A percentile compares a stretch with the other conserved stretches of the same genome.
These are phyloP conservation scores for Cryptoblepharus egeriae DNA, from an alignment of 2,797 vertebrate genomes.

Conservation along the genomic window DNA sequence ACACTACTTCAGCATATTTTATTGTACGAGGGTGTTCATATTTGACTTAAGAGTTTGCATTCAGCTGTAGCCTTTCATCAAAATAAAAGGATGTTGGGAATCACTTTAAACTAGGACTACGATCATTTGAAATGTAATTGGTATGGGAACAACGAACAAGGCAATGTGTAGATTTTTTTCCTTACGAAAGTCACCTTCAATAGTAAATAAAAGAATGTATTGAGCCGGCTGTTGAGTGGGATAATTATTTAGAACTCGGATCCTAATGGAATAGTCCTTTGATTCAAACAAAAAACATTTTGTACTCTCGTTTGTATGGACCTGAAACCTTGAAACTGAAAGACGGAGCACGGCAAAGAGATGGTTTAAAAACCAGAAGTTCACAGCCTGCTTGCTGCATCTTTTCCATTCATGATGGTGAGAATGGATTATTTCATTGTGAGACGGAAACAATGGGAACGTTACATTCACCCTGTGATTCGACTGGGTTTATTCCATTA, in stretches of 20 bases:
- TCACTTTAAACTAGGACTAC: neutral
- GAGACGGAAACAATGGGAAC: neutral
- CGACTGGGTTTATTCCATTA: neutral
- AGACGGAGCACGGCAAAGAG: neutral
- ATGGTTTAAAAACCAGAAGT: neutral
- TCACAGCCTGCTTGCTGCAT: neutral
- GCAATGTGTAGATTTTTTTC: neutral
- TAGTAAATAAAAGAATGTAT: constrained; percentile 1
- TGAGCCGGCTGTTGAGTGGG: neutral
- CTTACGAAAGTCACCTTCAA: constrained; percentile 11
- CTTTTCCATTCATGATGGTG: neutral
- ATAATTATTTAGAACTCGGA: constrained; percentile 2
- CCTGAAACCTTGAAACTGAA: neutral
- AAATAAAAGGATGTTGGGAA: neutral
- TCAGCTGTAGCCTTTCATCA: neutral
- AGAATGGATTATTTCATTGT: neutral
- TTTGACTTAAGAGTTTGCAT: constrained; percentile 11
- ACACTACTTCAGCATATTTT: neutral
- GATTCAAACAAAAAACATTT: constrained; percentile 17
- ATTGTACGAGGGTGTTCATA: neutral
- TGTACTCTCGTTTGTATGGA: neutral
- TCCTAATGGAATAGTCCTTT: neutral
- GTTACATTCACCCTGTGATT: neutral
- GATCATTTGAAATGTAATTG: neutral
- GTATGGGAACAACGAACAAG: constrained; percentile 10